These are phyloP conservation scores for Protophormia terraenovae DNA, from an alignment of 2,888 invertebrate species.

Conservation along the genomic window DNA sequence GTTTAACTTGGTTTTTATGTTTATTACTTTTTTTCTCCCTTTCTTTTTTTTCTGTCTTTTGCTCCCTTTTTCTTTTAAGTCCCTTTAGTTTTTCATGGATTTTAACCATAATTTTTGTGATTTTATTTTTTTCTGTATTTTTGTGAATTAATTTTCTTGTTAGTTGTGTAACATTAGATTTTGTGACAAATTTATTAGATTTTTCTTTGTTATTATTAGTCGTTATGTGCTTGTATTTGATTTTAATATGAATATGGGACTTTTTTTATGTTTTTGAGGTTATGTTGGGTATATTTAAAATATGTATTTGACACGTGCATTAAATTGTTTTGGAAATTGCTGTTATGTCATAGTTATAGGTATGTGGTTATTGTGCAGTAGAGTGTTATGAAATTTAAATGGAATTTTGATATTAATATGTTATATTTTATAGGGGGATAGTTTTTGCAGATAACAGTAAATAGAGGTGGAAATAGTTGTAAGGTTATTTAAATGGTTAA, in stretches of 20 bases:
- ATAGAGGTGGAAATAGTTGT: no score
- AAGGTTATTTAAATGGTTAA: no score
- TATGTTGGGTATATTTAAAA: neutral
- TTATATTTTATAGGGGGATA: no score
- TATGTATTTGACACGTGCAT: constrained; percentile 15
- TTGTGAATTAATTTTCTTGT: neutral
- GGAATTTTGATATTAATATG: no score
- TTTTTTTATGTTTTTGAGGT: neutral
- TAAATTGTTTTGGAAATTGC: neutral
- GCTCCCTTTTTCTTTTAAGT: neutral
- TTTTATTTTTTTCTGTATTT: neutral
- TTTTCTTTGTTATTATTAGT: neutral
- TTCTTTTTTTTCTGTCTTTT: no score
- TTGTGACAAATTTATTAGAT: constrained; percentile 16
- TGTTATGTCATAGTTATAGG: neutral
- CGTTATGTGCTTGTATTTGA: neutral
- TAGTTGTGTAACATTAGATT: neutral
- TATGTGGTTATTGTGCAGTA: no score
- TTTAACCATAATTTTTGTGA: constrained; percentile 9
- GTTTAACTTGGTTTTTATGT: neutral
- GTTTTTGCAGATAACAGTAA: no score
- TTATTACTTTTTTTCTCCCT: constrained; percentile 10
- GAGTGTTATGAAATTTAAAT: neutral
- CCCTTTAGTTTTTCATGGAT: neutral
- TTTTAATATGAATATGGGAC: neutral